Percentiles rank a stretch among this genome's conserved stretches.
Conservation (phyloP, 2,888 invertebrate species). For the Lamproptera curius region DNA sequence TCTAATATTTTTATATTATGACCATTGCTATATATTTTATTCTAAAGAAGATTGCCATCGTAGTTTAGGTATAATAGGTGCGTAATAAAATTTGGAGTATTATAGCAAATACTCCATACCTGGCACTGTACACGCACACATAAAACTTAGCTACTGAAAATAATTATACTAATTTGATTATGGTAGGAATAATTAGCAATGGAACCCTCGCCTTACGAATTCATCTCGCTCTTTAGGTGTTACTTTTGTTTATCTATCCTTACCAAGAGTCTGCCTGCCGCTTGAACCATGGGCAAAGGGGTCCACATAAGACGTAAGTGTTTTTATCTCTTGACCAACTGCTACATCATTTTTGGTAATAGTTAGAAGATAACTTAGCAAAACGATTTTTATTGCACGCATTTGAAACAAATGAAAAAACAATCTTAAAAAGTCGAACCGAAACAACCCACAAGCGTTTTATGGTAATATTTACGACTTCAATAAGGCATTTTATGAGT, state of each 20-base stretch:
- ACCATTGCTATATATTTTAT: too few species aligned
- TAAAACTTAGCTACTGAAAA: not conserved
- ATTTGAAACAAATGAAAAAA: conserved; percentile 2
- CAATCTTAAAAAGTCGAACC: too few species aligned
- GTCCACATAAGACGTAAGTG: conserved; percentile 3
- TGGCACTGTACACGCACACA: not conserved
- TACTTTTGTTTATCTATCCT: not conserved
- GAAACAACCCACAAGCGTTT: not conserved
- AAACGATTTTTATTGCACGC: not conserved
- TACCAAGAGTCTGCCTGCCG: conserved; percentile 7
- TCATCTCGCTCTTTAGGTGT: too few species aligned
- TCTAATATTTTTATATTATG: too few species aligned
- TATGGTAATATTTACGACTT: not conserved
- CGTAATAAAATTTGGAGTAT: not conserved
- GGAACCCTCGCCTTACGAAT: too few species aligned
- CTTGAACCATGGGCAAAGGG: not conserved
- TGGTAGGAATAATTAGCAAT: not conserved
- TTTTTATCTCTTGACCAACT: not conserved
- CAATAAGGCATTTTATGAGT: conserved; percentile 8
- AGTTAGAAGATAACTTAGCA: not conserved
- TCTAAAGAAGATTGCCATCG: too few species aligned
- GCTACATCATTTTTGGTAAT: conserved; percentile 1
- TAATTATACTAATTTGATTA: not conserved
- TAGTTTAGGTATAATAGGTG: not conserved
- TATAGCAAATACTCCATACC: not conserved